phyloP scores from a whole-genome alignment of 2,797 vertebrate genomes.

The Trachurus trachurus region DNA sequence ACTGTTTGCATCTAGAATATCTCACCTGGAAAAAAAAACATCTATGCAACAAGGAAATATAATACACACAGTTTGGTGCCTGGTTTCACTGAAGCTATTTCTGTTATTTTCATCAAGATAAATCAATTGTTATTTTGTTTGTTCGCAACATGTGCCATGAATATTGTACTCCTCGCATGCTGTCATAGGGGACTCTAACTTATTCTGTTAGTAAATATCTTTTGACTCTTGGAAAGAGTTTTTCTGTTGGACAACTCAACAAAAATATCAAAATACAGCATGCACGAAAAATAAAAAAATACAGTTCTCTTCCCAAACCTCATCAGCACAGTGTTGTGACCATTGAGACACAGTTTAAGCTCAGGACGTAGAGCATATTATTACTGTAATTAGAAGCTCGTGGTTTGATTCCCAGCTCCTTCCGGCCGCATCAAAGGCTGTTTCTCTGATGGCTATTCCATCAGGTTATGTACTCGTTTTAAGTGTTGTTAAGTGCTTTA shows the following conservation, averaged over 20 bases:
- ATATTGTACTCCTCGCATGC: neutral
- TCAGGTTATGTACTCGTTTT: too few relatives aligned
- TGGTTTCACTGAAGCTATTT: neutral
- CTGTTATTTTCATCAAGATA: neutral
- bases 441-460: too few relatives aligned
- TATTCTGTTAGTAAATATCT: constrained; percentile 32
- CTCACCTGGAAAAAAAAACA: neutral
- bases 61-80: neutral
- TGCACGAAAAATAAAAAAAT: constrained; percentile 2
- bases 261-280: constrained; percentile 36
- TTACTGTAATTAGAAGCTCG: too few relatives aligned
- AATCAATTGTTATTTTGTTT: neutral
- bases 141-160: neutral
- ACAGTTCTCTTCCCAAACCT: constrained; percentile 28
- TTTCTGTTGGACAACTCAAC: constrained; percentile 19
- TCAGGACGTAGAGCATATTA: too few relatives aligned
- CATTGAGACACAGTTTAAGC: constrained; percentile 6
- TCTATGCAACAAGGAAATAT: neutral
- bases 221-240: constrained; percentile 21
- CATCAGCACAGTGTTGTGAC: constrained; percentile 45
- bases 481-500: too few relatives aligned
- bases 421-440: too few relatives aligned
- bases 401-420: too few relatives aligned
- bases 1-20: neutral
- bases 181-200: neutral